phyloP scores from a whole-genome alignment of 2,113 vertebrate species.

The Climacteris rufus region DNA sequence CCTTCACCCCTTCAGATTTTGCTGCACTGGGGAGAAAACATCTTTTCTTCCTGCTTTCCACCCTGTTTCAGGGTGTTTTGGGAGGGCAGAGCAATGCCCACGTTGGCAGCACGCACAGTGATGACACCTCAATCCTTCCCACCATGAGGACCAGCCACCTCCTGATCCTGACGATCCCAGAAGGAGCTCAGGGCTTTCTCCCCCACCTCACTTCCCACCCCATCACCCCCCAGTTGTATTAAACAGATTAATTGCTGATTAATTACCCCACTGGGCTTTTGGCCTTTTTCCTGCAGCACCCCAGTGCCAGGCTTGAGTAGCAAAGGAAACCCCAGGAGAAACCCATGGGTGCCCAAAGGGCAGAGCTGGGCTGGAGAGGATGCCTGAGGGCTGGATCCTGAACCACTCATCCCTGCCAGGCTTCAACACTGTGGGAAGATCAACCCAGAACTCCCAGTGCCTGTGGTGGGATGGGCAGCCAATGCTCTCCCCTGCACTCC shows the following conservation, averaged over 20 bases:
- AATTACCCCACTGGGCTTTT: fast-evolving
- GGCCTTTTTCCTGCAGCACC: fast-evolving
- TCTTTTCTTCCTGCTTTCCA: neutral
- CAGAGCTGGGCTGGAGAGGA: neutral
- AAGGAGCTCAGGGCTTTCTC: neutral
- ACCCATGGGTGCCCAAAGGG: neutral
- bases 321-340: neutral
- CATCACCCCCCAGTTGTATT: fast-evolving
- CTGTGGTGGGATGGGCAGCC: neutral
- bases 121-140: neutral
- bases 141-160: fast-evolving
- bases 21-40: neutral
- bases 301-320: neutral
- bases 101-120: neutral
- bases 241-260: neutral
- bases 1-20: neutral
- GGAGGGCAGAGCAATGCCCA: neutral
- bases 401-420: neutral
- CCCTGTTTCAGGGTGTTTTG: neutral
- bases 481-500: neutral
- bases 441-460: neutral
- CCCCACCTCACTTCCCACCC: fast-evolving
- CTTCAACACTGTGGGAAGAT: neutral
- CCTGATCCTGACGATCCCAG: neutral
- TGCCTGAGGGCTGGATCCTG: neutral